Base-by-base conservation (phyloP, 92 coral and sea anemone genomes). In the Pocillopora grandis region DNA sequence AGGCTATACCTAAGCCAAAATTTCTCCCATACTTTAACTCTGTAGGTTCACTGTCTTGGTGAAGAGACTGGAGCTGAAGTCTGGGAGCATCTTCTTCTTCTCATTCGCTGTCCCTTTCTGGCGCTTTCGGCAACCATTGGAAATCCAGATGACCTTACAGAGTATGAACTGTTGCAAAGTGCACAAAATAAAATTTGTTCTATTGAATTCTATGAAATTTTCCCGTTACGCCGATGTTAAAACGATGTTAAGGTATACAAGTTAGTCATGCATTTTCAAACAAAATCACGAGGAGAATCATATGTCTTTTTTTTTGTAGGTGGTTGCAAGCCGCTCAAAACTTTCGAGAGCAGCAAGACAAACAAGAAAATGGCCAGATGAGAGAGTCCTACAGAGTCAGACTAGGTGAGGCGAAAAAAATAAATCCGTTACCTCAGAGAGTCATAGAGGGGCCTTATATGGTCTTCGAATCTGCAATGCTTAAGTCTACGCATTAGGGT, bases 11-110 rank as follows among this genome's bases (percentile, higher is more conserved):
- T 23, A 0, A 0, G 27, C 27, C 27, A 0, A 12, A 49, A 48
- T 73, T 36, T 23, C 37, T 48, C 14, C 9, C 1, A 5, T 2
- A 48, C 17, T 10, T 58, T 65, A 14, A 2, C 21, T 48, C 37
- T 42, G 13, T 14, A 79, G 91, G 95, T 92, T 71, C 95, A 92
- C 80, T 92, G 95, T 62, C 85, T 92, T 9, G 95, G 95, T n/a
- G 73, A 91, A n/a, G 95, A 92, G 80, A 89, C 89, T 36, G 95
- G 95, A 12, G 95, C 95, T 9, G 95, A 92, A 83, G 91, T 84
- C 1, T 92, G 95, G 95, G 95, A 92, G 56, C 95, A 92, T 72
- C 86, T 92, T 37, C 80, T 92, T 42, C 80, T 92, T 58, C 27
- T 92, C 68, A 89, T 92, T 69, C 92, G 95, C 20, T 89, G 90